Base-by-base conservation (phyloP, 2,797 vertebrate species). In the Salmo trutta region DNA sequence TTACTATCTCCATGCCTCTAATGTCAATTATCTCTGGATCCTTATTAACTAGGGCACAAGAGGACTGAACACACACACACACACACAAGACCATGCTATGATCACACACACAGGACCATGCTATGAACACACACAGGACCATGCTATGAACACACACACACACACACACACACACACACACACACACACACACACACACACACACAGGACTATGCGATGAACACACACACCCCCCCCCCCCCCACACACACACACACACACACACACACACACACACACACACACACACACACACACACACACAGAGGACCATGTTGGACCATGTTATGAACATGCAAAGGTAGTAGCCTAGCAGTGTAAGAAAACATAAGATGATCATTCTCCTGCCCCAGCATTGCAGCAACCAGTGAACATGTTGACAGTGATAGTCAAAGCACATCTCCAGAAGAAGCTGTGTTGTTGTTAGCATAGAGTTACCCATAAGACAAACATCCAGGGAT, bases 401-500 rank as follows among this genome's bases (percentile, higher is more conserved):
- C 0, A 0, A 36, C 75, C 29, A 36, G 21, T 29, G 76, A 47
- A 72, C n/a, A 15, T n/a, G 4, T 17, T 29, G 15, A 31, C 12
- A 72, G 21, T 24, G 59, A 19, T 24, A 64, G 21, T 64, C 21
- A 64, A 64, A 24, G 5, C n/a, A n/a, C 6, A n/a, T 12, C 59
- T 64, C 21, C 21, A 10, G 24, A 71, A 27, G n/a, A 27, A 52
- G n/a, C 31, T 17, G 75, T 54, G 53, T 31, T 19, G 0, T 8
- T 65, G 72, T 62, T 71, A 33, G 41, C 36, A 72, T 19, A 53
- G 15, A 14, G 2, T 29, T 31, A 31, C 10, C 31, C n/a, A 62
- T 47, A 69, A 71, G 6, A n/a, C 27, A 29, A 33, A 47, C 33
- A 70, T 3, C 79, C 81, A 27, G 75, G 76, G 41, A 14, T 47